Evolutionary conservation across 2,797 vertebrate genomes (phyloP).

Genomic region (Odontamblyopus rebecca): DNA sequence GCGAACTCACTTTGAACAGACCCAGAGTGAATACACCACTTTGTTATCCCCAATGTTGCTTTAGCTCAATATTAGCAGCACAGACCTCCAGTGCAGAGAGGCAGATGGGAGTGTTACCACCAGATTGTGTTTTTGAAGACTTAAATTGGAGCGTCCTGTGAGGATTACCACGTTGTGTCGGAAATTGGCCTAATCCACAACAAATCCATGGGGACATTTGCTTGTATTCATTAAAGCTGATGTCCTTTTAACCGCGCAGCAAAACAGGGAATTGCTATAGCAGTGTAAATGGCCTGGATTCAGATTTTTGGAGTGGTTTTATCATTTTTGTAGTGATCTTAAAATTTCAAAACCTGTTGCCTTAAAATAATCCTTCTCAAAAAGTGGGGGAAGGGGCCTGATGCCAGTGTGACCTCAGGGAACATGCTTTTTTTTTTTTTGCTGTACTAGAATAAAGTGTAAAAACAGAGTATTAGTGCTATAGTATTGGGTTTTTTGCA

Average conservation of each 20-base stretch:
- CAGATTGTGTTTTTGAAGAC: slow-evolving; percentile 58
- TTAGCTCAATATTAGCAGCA: slow-evolving; percentile 3
- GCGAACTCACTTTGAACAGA: neutral
- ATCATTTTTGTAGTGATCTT: no score
- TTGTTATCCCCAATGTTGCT: slow-evolving; percentile 5
- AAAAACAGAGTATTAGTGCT: no score
- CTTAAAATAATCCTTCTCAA: no score
- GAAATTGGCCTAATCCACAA: slow-evolving; percentile 70
- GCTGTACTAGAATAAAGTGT: no score
- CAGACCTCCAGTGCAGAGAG: slow-evolving; percentile 20
- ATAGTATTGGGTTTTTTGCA: no score
- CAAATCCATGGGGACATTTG: slow-evolving; percentile 54
- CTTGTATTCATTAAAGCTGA: slow-evolving; percentile 31
- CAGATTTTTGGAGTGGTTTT: neutral
- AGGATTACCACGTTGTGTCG: slow-evolving; percentile 63
- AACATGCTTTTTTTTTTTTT: no score
- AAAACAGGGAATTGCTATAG: neutral
- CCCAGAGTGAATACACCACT: neutral
- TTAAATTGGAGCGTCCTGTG: slow-evolving; percentile 41
- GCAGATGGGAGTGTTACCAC: slow-evolving; percentile 53
- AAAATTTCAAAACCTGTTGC: no score
- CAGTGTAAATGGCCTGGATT: neutral
- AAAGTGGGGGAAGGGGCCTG: no score
- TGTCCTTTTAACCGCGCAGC: slow-evolving; percentile 40
- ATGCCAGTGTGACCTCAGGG: no score